Evolutionary conservation across 2,113 vertebrate genomes (phyloP).

Genomic region (Sylvicapra grimmia): DNA sequence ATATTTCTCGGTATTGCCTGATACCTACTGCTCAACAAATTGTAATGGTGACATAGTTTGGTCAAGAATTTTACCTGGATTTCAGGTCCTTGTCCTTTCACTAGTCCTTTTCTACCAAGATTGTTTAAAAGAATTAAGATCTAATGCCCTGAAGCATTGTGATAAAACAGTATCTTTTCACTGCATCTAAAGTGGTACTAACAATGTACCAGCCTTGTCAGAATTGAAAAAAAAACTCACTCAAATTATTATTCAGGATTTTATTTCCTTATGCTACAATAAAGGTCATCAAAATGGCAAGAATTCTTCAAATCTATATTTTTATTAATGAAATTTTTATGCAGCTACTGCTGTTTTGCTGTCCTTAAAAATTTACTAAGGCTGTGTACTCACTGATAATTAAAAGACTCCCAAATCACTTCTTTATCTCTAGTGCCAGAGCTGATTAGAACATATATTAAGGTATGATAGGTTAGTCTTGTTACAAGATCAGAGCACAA

Average conservation of each 20-base stretch:
- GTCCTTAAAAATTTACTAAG: not conserved
- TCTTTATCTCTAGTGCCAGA: not conserved
- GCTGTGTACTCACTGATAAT: not conserved
- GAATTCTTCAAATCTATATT: not conserved
- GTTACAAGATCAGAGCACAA: not conserved
- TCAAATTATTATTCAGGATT: not conserved
- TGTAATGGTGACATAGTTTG: not conserved
- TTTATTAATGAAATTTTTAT: not conserved
- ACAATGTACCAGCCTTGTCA: not conserved
- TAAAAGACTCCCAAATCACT: not conserved
- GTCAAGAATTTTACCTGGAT: not conserved
- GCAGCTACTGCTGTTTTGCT: not conserved
- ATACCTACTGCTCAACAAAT: not conserved
- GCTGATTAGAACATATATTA: not conserved
- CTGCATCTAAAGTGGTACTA: not conserved
- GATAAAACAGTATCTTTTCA: not conserved
- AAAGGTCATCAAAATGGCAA: not conserved
- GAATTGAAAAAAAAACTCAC: not conserved
- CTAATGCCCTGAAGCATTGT: not conserved
- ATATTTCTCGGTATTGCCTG: not conserved
- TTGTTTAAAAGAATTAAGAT: not conserved
- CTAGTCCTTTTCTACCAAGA: not conserved
- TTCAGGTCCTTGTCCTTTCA: not conserved
- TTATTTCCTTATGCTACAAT: not conserved
- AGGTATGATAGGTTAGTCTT: not conserved